Evolutionary conservation across 2,113 vertebrate species (phyloP), one percentile per base, ranked within the genome.

Genomic region (Bostrychus sinensis): DNA sequence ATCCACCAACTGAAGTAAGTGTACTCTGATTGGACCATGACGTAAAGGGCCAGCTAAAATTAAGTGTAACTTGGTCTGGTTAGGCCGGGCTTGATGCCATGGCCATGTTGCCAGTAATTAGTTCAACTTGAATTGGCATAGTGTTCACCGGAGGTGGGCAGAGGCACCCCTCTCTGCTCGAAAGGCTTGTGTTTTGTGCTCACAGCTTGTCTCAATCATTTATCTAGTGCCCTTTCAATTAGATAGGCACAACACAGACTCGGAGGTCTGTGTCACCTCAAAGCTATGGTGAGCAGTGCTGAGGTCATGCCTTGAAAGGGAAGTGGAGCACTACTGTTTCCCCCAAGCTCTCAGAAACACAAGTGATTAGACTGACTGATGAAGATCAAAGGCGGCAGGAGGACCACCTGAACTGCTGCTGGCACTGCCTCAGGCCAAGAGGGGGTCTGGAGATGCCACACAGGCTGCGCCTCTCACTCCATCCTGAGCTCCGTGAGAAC

Each of bases 181-280:
- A 32, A 38, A 38, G 50, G 68, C 59, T 74, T 75, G 45, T 70
- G 72, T 84, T 80, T 72, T 69, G 76, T 51, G 43, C 56, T 67
- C 75, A 72, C 75, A 61, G 66, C 85, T 81, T 80, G 82, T 89
- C 84, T 85, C 56, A 43, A 64, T 63, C 5, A 42, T 80, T 88
- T 91, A 91, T 92, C 91, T 89, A 79, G 82, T 86, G 88, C 84
- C 84, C 85, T 89, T 87, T 89, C 68, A 81, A 78, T 85, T 80
- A 82, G 90, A 92, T 91, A 91, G 68, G 65, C 63, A 70, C 85
- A 86, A 90, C 88, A 89, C 84, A 90, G 77, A 72, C 71, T 75
- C 74, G 50, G 84, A 75, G 76, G 70, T 87, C 82, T 73, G 67
- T 80, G 80, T 80, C 78, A 80, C 72, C 67, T 71, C 69, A 72